Conservation (phyloP, 2,797 vertebrate species). For the Chrosomus eos region DNA sequence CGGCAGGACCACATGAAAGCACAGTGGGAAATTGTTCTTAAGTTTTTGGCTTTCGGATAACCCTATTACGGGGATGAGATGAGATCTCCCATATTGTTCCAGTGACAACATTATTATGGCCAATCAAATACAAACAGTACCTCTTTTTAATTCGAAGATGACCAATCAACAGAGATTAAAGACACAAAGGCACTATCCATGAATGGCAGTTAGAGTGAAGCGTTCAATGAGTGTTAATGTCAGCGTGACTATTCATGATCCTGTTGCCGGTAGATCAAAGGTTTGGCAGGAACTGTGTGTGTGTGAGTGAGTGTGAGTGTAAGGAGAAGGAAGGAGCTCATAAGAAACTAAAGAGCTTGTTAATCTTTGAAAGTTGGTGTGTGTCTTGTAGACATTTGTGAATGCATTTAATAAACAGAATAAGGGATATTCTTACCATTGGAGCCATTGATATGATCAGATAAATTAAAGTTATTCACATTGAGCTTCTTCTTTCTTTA, state of each 20-base stretch:
- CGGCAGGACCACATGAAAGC: constrained; percentile 22
- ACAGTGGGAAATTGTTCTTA: constrained; percentile 6
- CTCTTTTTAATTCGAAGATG: constrained; percentile 16
- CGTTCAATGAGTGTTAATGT: constrained; percentile 22
- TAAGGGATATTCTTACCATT: not conserved
- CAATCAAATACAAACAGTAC: constrained; percentile 68
- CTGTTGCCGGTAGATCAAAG: constrained; percentile 31
- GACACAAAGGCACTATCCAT: constrained; percentile 7
- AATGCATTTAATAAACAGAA: not conserved
- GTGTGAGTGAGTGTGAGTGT: not conserved
- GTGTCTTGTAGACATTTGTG: not conserved
- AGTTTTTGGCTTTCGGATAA: not conserved
- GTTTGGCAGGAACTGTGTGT: not conserved
- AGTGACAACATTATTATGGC: constrained; percentile 73
- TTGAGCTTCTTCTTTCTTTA: not conserved
- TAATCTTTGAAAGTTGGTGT: not conserved
- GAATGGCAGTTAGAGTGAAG: constrained; percentile 34
- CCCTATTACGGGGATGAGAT: constrained; percentile 30
- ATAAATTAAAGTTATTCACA: not conserved
- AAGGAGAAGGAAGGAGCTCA: not conserved
- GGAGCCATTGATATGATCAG: not conserved
- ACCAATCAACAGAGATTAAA: constrained; percentile 51
- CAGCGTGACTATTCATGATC: constrained; percentile 42
- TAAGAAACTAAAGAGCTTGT: constrained; percentile 23
- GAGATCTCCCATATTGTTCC: constrained; percentile 67